Base-by-base conservation (phyloP, 2,797 vertebrate species). In the Loriculus beryllinus region DNA sequence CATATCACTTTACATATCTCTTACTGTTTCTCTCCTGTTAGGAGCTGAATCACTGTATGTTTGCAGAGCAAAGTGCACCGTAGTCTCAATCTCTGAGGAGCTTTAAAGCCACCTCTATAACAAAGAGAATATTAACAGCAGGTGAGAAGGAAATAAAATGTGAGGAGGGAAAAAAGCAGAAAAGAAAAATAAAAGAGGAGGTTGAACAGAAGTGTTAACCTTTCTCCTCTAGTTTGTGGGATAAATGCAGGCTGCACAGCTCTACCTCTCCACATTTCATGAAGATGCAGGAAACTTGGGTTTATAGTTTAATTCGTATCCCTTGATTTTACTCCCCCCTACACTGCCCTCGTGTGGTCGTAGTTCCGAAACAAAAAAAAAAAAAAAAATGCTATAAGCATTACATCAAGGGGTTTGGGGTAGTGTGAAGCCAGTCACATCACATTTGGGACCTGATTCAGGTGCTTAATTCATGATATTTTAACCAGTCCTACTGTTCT, bases 321-420 rank as follows among this genome's bases (percentile, higher is more conserved):
- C 7, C 19, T 85, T 45, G n/a, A 29, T 93, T 94, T 93, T 84
- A 82, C 29, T 85, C 10, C 13, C 85, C 81, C 15, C 37, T 72
- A 49, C 60, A 79, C 92, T 91, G 95, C 94, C 95, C 93, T 84
- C 86, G 0, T 94, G 93, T 92, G 93, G 88, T 88, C 42, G 49
- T 54, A 52, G 48, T 45, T 92, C 15, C 42, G 47, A 48, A n/a
- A 35, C 4, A 62, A 69, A 64, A 39, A 39, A 39, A 68, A 29
- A 7, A 5, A 4, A 39, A 68, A 29, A 7, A 5, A 4, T 26
- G 23, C 74, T 63, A 42, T 57, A 67, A 83, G 15, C 18, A 35
- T 29, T 23, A 31, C 12, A 4, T 20, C 57, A 15, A 25, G 8
- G 3, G 8, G 29, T 88, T 77, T 79, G 74, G 25, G 79, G 37